A percentile compares a stretch with the other conserved stretches of the same genome.
These are phyloP conservation scores for Propithecus coquereli DNA, from an alignment of 2,113 vertebrate species.

Conservation along the genomic window DNA sequence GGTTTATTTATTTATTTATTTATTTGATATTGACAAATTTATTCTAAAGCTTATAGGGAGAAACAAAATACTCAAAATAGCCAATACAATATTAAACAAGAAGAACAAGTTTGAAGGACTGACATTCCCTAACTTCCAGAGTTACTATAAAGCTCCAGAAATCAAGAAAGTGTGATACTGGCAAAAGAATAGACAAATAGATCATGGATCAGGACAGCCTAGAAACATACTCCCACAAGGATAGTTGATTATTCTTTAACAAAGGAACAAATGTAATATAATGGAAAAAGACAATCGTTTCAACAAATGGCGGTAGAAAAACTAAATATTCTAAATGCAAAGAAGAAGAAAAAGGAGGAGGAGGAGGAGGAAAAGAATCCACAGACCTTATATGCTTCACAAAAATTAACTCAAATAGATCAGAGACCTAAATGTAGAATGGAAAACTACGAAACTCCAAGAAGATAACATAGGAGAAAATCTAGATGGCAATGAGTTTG, in stretches of 20 bases:
- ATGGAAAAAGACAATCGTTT: too few species aligned
- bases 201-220: neutral
- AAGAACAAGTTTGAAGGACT: neutral
- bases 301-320: too few species aligned
- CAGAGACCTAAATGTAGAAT: neutral
- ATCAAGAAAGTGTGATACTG: neutral
- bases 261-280: neutral
- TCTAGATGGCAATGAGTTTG: neutral
- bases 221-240: neutral
- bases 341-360: neutral
- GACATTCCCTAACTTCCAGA: neutral
- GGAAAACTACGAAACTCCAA: neutral
- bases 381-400: neutral
- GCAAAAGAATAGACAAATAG: neutral
- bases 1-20: neutral
- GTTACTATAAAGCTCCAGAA: neutral
- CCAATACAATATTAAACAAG: neutral
- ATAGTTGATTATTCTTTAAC: neutral
- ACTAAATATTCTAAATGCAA: too few species aligned
- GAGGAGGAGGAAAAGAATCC: neutral
- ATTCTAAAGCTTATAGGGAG: neutral
- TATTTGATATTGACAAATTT: neutral
- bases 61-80: neutral
- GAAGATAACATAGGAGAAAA: neutral
- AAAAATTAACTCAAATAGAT: neutral